Percentiles rank a stretch among this genome's conserved stretches.
phyloP scores from a whole-genome alignment of 2,113 vertebrate genomes.

The Lasiurus cinereus region DNA sequence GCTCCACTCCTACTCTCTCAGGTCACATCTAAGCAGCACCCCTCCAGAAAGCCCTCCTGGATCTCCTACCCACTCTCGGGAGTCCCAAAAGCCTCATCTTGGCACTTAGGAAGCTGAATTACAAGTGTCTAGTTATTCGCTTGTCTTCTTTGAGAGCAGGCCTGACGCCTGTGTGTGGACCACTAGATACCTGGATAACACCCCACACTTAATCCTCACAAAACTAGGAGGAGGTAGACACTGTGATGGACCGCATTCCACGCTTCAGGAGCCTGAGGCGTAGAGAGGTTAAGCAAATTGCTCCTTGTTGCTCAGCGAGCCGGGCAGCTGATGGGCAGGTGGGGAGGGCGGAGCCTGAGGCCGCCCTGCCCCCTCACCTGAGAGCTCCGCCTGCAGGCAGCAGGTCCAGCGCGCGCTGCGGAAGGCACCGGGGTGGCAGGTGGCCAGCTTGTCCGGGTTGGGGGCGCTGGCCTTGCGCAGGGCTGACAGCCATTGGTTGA shows the following conservation, averaged over 20 bases:
- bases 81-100: neutral
- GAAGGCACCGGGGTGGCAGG: constrained; percentile 92
- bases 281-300: neutral
- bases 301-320: neutral
- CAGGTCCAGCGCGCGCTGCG: constrained; percentile 93
- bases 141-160: neutral
- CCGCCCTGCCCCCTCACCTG: constrained; percentile 85
- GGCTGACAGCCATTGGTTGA: constrained; percentile 96
- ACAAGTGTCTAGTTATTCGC: neutral
- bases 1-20: neutral
- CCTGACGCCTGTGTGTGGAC: neutral
- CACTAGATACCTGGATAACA: neutral
- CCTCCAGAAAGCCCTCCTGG: constrained; percentile 30
- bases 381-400: constrained; percentile 90
- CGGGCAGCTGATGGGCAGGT: neutral
- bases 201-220: neutral
- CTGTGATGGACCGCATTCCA: neutral
- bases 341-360: neutral
- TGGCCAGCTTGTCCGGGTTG: constrained; percentile 90
- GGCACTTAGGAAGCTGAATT: neutral
- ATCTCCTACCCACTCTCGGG: neutral
- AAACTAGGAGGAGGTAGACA: too few relatives aligned
- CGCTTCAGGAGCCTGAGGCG: neutral
- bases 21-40: neutral
- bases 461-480: constrained; percentile 92